phyloP scores from a whole-genome alignment of 2,113 vertebrate genomes.

The Lampris megalopsis region DNA sequence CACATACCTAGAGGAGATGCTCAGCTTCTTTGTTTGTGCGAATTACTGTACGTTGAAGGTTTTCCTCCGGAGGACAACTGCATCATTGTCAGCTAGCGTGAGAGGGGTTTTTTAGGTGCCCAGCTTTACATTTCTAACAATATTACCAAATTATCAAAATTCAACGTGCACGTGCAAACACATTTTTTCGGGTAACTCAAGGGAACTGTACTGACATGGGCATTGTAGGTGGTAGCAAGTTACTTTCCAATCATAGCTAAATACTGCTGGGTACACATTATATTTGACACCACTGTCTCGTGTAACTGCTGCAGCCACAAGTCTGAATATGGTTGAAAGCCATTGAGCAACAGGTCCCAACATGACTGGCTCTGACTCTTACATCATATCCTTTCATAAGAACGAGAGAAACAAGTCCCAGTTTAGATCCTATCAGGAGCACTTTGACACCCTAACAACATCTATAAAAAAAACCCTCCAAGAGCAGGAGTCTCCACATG shows the following conservation, averaged over 20 bases:
- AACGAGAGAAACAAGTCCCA: slow-evolving; percentile 20
- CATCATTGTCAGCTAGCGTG: no score
- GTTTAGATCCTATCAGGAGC: slow-evolving; percentile 64
- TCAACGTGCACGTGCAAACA: neutral
- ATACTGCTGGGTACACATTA: no score
- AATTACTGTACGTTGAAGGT: no score
- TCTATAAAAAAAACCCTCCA: slow-evolving; percentile 1
- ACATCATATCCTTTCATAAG: slow-evolving; percentile 32
- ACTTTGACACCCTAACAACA: slow-evolving; percentile 61
- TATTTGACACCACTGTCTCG: neutral
- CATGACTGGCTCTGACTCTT: slow-evolving; percentile 44
- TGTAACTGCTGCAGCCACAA: neutral
- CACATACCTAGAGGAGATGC: no score
- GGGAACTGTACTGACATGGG: no score
- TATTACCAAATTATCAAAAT: neutral
- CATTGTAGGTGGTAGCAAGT: no score
- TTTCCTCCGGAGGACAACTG: no score
- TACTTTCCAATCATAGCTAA: no score
- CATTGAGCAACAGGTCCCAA: slow-evolving; percentile 48
- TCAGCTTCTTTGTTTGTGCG: no score
- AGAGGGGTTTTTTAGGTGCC: neutral
- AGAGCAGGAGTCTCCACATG: no score
- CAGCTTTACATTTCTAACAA: neutral
- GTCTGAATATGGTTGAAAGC: slow-evolving; percentile 45
- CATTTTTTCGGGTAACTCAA: no score